Evolutionary conservation across 2,797 vertebrate genomes (phyloP).

Genomic region (Pteropus rufus): DNA sequence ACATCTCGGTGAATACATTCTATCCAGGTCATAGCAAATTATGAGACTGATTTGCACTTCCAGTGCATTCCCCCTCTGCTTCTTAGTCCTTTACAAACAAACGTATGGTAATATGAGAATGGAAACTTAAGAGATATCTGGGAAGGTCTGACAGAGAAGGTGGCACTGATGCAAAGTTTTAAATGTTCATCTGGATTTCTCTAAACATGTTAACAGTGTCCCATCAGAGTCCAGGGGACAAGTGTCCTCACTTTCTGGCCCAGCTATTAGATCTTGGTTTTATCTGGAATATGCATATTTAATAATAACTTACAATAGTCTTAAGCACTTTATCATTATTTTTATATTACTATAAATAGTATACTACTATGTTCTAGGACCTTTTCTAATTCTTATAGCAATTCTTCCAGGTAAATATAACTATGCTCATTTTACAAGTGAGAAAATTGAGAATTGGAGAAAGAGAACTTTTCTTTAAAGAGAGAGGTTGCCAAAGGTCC

Average conservation of each 20-base stretch:
- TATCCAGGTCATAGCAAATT: slow-evolving; percentile 33
- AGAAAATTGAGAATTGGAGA: neutral
- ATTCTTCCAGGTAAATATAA: neutral
- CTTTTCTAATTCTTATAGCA: neutral
- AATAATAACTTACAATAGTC: neutral
- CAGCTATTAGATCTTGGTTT: neutral
- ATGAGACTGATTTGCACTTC: slow-evolving; percentile 29
- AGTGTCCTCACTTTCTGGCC: neutral
- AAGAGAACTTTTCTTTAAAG: neutral
- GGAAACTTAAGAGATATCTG: neutral
- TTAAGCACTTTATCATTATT: neutral
- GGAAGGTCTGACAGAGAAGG: neutral
- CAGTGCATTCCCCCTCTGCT: neutral
- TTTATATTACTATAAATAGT: neutral
- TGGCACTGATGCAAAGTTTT: neutral
- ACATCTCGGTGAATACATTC: neutral
- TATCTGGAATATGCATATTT: neutral
- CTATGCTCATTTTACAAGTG: neutral
- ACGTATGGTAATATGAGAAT: neutral
- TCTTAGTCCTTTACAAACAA: slow-evolving; percentile 3
- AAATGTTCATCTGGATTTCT: neutral
- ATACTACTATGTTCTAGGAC: neutral
- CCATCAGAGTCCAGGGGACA: neutral
- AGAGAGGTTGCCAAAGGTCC: neutral
- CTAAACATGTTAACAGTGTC: neutral